These are phyloP conservation scores for Odontomyia ornata DNA, from an alignment of 2,888 invertebrate genomes.

Conservation along the genomic window DNA sequence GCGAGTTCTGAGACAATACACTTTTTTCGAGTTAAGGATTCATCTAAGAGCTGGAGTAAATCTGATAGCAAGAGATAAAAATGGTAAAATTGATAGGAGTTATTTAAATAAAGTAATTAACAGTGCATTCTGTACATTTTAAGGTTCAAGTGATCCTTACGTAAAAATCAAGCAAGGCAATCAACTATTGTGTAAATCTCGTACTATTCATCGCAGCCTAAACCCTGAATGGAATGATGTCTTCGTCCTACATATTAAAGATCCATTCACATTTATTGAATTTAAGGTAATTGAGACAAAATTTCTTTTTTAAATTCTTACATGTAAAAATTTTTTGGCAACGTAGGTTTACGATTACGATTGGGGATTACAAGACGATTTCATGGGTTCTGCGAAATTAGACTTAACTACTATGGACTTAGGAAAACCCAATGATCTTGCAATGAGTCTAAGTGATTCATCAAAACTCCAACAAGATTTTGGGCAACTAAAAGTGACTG, in stretches of 20 bases:
- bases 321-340: not conserved
- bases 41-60: slow-evolving; percentile 89
- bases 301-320: not conserved
- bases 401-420: slow-evolving; percentile 86
- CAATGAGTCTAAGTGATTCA: slow-evolving; percentile 81
- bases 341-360: slow-evolving; percentile 93
- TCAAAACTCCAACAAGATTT: slow-evolving; percentile 73
- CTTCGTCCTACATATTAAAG: slow-evolving; percentile 90
- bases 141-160: slow-evolving; percentile 97
- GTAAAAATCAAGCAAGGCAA: slow-evolving; percentile 94
- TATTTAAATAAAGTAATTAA: slow-evolving; percentile 2
- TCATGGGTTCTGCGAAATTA: slow-evolving; percentile 91
- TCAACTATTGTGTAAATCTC: slow-evolving; percentile 89
- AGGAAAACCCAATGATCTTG: slow-evolving; percentile 78
- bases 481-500: slow-evolving; percentile 85
- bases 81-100: slow-evolving; percentile 75
- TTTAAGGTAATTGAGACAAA: slow-evolving; percentile 75
- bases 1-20: slow-evolving; percentile 80
- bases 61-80: slow-evolving; percentile 92
- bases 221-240: slow-evolving; percentile 99
- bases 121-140: slow-evolving; percentile 33
- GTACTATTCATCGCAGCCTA: slow-evolving; percentile 91
- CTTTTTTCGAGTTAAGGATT: slow-evolving; percentile 91
- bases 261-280: slow-evolving; percentile 84
- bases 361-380: slow-evolving; percentile 96